Percentiles rank a stretch among this genome's conserved stretches.
These are phyloP conservation scores for Oreochromis niloticus DNA, from an alignment of 2,113 vertebrate species.

Conservation along the genomic window DNA sequence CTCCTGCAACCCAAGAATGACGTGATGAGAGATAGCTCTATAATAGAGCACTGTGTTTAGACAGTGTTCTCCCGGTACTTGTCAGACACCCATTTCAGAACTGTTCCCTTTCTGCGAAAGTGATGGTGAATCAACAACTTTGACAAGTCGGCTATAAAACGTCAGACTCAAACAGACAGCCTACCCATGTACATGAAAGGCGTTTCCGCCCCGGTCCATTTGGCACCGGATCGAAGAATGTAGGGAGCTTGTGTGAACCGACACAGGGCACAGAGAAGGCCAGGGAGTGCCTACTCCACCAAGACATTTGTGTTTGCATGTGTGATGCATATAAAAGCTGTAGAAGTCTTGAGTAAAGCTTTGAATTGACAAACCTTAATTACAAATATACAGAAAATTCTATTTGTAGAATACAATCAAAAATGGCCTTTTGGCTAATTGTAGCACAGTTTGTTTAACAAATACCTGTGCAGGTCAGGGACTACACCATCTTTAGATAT, in stretches of 20 bases:
- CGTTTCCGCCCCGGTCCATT: conserved; percentile 61
- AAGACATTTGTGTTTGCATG: neutral
- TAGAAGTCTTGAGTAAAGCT: neutral
- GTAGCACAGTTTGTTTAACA: neutral
- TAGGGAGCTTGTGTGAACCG: conserved; percentile 52
- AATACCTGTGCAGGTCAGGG: neutral
- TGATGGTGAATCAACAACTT: conserved; percentile 66
- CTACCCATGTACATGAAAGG: conserved; percentile 60
- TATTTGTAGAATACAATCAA: neutral
- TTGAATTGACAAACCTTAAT: neutral
- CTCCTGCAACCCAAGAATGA: neutral
- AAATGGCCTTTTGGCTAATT: neutral
- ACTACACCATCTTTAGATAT: conserved; percentile 40
- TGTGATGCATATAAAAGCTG: neutral
- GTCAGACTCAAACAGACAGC: conserved; percentile 38
- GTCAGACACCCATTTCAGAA: conserved; percentile 66
- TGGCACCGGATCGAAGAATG: conserved; percentile 66
- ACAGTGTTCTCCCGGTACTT: conserved; percentile 61
- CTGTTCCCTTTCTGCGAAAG: conserved; percentile 40
- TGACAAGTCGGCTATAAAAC: conserved; percentile 64
- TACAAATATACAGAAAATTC: neutral
- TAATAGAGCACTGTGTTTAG: conserved; percentile 66
- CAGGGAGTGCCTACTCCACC: neutral
- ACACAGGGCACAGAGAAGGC: conserved; percentile 23
- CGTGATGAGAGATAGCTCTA: conserved; percentile 31